Evolutionary conservation across 2,888 invertebrate species (phyloP), one percentile per base, ranked within the genome.

Genomic region (Orthosia gracilis): DNA sequence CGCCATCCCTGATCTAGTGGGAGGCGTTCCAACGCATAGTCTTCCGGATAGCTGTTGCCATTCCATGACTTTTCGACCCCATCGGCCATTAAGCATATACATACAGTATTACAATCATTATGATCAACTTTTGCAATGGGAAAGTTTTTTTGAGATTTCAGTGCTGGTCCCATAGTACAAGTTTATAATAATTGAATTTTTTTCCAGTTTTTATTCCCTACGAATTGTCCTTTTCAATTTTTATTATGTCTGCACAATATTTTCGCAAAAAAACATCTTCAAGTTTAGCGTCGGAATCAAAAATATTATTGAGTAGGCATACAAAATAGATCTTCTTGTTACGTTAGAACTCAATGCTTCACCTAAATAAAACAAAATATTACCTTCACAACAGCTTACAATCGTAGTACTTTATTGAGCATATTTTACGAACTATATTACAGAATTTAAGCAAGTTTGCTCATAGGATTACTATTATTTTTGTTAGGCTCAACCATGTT

Each of bases 371-470:
- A 40, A 49, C 40, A 55, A 73, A 65, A 55, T 49, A 55, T 55
- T 65, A 49, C 23, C n/a, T 40, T 55, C 13, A 47, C 18, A 18
- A 4, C 12, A 72, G 18, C 47, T 59, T 31, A 55, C 13, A 55
- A 50, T 40, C n/a, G 11, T n/a, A 15, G n/a, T 76, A 54, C 17
- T 63, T 54, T 76, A 54, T 64, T 7, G 52, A 76, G 18, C 17
- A 64, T 76, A 64, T 23, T 21, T 69, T 26, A 69, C 54, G 23
- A 21, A 47, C n/a, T 54, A 70, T 47, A 70, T 69, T 45, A 12
- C 23, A 9, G 3, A 45, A 12, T 21, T 26, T 26, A 15, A 26
- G 49, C 15, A 21, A 69, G 69, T 69, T 68, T 69, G 40, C 40
- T 67, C 18, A 40, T 11, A 23, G 21, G 67, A 40, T 68, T 50